Evolutionary conservation across 2,113 vertebrate species (phyloP).

Genomic region (Paramormyrops kingsleyae): DNA sequence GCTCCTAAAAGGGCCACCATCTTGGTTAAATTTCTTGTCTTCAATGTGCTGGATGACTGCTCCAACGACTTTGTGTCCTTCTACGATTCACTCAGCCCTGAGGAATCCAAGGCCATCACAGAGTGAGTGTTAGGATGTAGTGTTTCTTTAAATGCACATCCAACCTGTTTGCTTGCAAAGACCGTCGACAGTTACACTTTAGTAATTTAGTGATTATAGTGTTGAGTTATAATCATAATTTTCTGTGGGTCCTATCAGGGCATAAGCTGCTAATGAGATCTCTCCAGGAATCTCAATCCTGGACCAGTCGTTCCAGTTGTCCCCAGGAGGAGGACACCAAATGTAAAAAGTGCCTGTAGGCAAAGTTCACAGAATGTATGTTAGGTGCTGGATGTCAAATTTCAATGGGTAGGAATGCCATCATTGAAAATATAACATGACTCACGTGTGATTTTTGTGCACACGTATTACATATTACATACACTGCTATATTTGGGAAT

Average conservation of each 20-base stretch:
- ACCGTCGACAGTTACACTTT: neutral
- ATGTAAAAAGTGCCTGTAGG: slow-evolving; percentile 32
- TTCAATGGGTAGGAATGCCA: slow-evolving; percentile 42
- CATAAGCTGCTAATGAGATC: neutral
- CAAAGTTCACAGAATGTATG: slow-evolving; percentile 45
- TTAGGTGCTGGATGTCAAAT: slow-evolving; percentile 35
- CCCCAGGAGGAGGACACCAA: neutral
- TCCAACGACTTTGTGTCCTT: slow-evolving; percentile 57
- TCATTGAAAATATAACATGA: slow-evolving; percentile 51
- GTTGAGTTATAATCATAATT: slow-evolving; percentile 13
- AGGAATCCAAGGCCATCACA: slow-evolving; percentile 55
- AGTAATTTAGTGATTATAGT: no score
- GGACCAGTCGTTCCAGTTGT: neutral
- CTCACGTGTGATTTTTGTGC: slow-evolving; percentile 52
- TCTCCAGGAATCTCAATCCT: neutral
- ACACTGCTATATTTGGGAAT: slow-evolving; percentile 37
- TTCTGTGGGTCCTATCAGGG: neutral
- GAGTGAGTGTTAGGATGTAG: slow-evolving; percentile 47
- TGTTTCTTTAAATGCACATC: neutral
- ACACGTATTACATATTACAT: no score
- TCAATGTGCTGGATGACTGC: slow-evolving; percentile 67
- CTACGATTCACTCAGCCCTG: slow-evolving; percentile 63
- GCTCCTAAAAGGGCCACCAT: slow-evolving; percentile 37
- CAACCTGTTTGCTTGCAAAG: neutral
- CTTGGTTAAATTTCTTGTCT: slow-evolving; percentile 48